Evolutionary conservation across 2,888 invertebrate genomes (phyloP).

Genomic region (Scaptomyza parva): DNA sequence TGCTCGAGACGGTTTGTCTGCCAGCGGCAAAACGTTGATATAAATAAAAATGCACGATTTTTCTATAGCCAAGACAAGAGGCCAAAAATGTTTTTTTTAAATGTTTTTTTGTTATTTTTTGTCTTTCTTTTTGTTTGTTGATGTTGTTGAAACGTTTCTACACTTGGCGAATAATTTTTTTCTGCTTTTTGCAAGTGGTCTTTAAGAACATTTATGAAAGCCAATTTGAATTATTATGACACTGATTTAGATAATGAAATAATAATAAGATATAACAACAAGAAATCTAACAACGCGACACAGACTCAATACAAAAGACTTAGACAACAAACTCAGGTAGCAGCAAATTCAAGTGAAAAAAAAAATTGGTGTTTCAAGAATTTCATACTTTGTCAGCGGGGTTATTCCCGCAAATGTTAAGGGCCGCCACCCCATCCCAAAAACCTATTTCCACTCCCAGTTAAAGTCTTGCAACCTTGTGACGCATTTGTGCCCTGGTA

Average conservation of each 20-base stretch:
- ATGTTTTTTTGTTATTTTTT: neutral
- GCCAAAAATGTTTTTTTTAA: conserved; percentile 15
- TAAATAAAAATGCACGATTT: conserved; percentile 74
- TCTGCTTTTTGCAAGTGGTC: neutral
- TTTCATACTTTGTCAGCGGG: conserved; percentile 27
- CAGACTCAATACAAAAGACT: conserved; percentile 71
- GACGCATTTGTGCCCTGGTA: conserved; percentile 64
- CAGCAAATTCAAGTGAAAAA: conserved; percentile 61
- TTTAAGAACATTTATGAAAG: neutral
- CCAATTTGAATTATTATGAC: conserved; percentile 4
- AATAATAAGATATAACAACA: conserved; percentile 5
- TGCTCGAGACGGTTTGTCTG: conserved; percentile 75
- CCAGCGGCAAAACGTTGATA: conserved; percentile 69
- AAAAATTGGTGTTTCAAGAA: conserved; percentile 48
- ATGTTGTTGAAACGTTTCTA: conserved; percentile 11
- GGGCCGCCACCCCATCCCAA: conserved; percentile 30
- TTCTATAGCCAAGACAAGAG: conserved; percentile 41
- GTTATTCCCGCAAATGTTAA: conserved; percentile 56
- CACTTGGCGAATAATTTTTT: conserved; percentile 3
- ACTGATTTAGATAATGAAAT: neutral
- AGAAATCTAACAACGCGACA: no score
- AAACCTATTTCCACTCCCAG: conserved; percentile 35
- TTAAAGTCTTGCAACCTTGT: conserved; percentile 32
- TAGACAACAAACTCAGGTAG: conserved; percentile 77
- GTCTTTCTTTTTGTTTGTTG: conserved; percentile 5